Evolutionary conservation across 2,113 vertebrate species (phyloP).

Genomic region (Anser cygnoides): DNA sequence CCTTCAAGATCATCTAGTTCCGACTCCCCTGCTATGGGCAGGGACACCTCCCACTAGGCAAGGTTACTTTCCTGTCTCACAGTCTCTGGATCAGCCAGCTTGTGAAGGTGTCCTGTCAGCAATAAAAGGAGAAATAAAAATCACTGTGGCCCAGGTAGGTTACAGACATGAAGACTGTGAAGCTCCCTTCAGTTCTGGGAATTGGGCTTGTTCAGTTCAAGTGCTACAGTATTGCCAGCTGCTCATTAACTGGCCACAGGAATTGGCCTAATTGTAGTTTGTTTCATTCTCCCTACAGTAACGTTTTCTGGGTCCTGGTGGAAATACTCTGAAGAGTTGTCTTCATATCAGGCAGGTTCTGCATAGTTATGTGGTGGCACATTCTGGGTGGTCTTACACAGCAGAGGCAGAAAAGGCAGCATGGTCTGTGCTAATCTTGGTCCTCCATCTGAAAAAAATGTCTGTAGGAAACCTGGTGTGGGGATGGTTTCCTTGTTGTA

Average conservation of each 20-base stretch:
- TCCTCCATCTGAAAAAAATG: not conserved
- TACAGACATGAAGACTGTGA: not conserved
- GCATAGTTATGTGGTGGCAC: not conserved
- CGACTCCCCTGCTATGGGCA: no score
- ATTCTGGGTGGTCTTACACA: not conserved
- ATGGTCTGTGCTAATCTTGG: not conserved
- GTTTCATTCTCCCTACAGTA: not conserved
- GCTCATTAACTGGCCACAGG: not conserved
- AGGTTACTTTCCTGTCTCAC: not conserved
- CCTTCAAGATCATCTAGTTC: no score
- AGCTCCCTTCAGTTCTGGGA: rapidly evolving
- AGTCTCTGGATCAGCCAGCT: not conserved
- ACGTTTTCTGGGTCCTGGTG: not conserved
- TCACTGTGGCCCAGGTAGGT: not conserved
- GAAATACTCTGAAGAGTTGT: not conserved
- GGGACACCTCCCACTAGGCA: no score
- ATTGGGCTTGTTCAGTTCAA: not conserved
- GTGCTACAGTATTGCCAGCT: not conserved
- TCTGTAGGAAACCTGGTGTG: not conserved
- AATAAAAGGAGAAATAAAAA: not conserved
- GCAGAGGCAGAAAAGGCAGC: not conserved
- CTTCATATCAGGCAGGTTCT: not conserved
- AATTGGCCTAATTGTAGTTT: not conserved
- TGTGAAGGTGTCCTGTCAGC: not conserved
- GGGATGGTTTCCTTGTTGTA: not conserved